phyloP scores from a whole-genome alignment of 2,797 vertebrate species.

The Sandelia bainsii region DNA sequence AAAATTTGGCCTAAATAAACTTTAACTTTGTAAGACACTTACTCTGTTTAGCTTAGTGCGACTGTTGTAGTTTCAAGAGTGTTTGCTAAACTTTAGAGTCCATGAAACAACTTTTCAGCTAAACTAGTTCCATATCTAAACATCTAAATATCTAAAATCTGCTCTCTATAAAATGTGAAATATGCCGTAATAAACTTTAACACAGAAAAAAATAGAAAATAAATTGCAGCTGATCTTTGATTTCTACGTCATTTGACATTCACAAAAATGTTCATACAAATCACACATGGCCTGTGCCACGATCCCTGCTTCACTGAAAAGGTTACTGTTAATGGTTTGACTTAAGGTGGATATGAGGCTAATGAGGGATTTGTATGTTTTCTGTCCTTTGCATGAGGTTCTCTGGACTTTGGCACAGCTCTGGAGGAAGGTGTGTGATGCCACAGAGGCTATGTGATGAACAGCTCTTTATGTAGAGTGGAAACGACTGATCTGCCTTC shows the following conservation, averaged over 20 bases:
- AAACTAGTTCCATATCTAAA: too few species aligned
- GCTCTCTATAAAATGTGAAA: too few species aligned
- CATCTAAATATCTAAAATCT: too few species aligned
- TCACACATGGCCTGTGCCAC: background rate
- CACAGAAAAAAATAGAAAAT: background rate
- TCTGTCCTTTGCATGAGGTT: slow-evolving; percentile 29
- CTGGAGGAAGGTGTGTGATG: slow-evolving; percentile 9
- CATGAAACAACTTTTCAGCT: too few species aligned
- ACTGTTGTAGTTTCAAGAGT: too few species aligned
- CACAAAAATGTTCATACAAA: background rate
- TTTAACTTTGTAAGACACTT: too few species aligned
- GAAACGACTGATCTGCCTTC: slow-evolving; percentile 50
- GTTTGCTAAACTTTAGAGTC: too few species aligned
- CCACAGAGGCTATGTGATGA: slow-evolving; percentile 19
- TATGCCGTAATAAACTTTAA: too few species aligned
- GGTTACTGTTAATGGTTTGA: slow-evolving; percentile 18
- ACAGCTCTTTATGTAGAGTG: slow-evolving; percentile 31
- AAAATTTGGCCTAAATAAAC: too few species aligned
- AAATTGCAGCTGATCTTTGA: background rate
- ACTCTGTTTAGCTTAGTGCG: too few species aligned
- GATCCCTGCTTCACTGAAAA: background rate
- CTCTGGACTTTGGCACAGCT: slow-evolving; percentile 20
- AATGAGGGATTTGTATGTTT: slow-evolving; percentile 5
- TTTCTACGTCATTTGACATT: slow-evolving; percentile 19
- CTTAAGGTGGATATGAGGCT: background rate